Conservation (phyloP, 2,797 vertebrate genomes). For the Acipenser oxyrinchus region DNA sequence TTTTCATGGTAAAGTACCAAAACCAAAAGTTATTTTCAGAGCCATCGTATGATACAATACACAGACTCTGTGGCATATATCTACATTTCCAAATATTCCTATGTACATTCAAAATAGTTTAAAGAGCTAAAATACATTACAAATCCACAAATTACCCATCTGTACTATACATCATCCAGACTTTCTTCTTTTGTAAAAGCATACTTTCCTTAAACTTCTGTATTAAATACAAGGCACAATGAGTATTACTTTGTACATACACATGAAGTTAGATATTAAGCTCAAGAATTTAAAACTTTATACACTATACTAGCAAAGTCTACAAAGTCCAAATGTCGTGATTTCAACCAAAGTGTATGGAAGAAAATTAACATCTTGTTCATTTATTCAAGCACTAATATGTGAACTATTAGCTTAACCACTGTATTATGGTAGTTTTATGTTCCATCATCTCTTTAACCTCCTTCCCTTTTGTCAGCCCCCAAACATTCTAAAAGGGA, state of each 20-base stretch:
- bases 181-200: slow-evolving; percentile 65
- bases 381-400: background rate
- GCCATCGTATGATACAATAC: slow-evolving; percentile 93
- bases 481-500: background rate
- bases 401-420: background rate
- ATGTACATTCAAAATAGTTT: slow-evolving; percentile 93
- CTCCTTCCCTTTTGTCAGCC: background rate
- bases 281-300: slow-evolving; percentile 56
- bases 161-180: slow-evolving; percentile 54
- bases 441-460: background rate
- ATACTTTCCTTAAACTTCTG: slow-evolving; percentile 67
- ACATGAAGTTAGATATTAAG: slow-evolving; percentile 61
- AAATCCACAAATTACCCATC: slow-evolving; percentile 69
- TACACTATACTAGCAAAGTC: slow-evolving; percentile 46
- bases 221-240: slow-evolving; percentile 97
- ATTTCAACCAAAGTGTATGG: slow-evolving; percentile 8
- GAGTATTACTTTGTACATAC: slow-evolving; percentile 90
- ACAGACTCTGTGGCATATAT: slow-evolving; percentile 99
- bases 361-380: slow-evolving; percentile 10
- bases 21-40: slow-evolving; percentile 78
- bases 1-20: slow-evolving; percentile 65
- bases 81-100: slow-evolving; percentile 90
- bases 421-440: background rate
- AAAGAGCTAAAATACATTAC: slow-evolving; percentile 84
- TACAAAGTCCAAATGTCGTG: slow-evolving; percentile 12